phyloP scores from a whole-genome alignment of 92 coral and sea anemone species.

The Epizoanthus scotinus region DNA sequence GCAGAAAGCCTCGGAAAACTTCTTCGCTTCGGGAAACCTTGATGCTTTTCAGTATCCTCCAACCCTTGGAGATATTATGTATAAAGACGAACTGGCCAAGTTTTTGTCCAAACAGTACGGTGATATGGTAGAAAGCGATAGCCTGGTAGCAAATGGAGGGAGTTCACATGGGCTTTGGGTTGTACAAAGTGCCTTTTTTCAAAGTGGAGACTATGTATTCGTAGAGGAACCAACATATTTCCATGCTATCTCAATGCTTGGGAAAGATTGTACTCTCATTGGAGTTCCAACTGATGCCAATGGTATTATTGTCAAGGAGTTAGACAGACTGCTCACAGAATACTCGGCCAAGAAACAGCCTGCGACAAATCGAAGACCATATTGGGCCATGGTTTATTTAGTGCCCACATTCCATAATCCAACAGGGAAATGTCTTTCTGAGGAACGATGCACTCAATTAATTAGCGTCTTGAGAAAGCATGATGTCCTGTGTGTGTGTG shows the following conservation, averaged over 20 bases:
- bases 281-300: conserved; percentile 64
- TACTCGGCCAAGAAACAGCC: conserved; percentile 42
- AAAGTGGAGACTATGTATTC: conserved; percentile 70
- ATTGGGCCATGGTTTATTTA: conserved; percentile 70
- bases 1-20: conserved; percentile 46
- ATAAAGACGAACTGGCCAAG: conserved; percentile 66
- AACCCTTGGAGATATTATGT: conserved; percentile 48
- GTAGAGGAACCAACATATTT: conserved; percentile 71
- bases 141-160: conserved; percentile 63
- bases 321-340: conserved; percentile 54
- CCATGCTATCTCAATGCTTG: conserved; percentile 55
- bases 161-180: conserved; percentile 60
- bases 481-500: conserved; percentile 56
- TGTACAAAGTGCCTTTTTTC: conserved; percentile 52
- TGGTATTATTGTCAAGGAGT: conserved; percentile 54
- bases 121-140: conserved; percentile 59
- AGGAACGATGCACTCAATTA: conserved; percentile 54
- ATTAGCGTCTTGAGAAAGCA: conserved; percentile 52
- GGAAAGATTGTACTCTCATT: background rate
- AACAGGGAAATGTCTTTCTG: conserved; percentile 54
- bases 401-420: conserved; percentile 78
- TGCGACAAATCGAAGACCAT: conserved; percentile 50
- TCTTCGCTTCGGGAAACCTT: conserved; percentile 53
- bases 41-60: conserved; percentile 80
- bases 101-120: conserved; percentile 65